These are phyloP conservation scores for Centrocercus urophasianus DNA, from an alignment of 2,113 vertebrate species.

Conservation along the genomic window DNA sequence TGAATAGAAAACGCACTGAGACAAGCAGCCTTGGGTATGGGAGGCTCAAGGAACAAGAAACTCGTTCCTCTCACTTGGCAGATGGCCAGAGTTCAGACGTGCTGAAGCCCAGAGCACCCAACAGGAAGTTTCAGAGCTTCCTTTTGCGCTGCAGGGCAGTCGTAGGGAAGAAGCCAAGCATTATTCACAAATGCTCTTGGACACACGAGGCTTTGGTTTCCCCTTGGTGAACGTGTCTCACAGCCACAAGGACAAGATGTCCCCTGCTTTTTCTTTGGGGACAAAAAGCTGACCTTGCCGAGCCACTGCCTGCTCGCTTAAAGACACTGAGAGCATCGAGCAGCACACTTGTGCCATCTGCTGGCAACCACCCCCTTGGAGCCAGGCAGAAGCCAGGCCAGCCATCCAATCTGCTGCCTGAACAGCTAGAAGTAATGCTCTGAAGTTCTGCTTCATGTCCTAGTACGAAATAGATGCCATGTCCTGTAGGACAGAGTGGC, in stretches of 20 bases:
- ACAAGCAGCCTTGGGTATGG: neutral
- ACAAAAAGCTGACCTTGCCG: constrained; percentile 12
- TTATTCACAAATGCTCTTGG: neutral
- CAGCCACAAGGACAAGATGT: constrained; percentile 28
- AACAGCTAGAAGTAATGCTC: rapidly evolving
- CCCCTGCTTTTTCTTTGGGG: neutral
- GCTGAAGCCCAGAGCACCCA: neutral
- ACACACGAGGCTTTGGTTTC: neutral
- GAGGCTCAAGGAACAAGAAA: neutral
- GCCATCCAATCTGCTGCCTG: no score
- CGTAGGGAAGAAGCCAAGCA: neutral
- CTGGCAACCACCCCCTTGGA: neutral
- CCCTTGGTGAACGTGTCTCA: neutral
- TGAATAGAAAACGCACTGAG: neutral
- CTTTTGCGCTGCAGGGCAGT: neutral
- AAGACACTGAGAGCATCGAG: neutral
- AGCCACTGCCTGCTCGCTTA: neutral
- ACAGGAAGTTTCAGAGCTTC: neutral
- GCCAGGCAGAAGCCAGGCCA: neutral
- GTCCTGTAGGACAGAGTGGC: neutral
- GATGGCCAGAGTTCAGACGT: neutral
- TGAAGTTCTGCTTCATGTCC: neutral
- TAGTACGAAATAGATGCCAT: neutral
- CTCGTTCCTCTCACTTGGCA: neutral
- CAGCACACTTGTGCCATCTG: constrained; percentile 37